phyloP scores from a whole-genome alignment of 2,888 invertebrate genomes.

The Caenorhabditis uteleia region DNA sequence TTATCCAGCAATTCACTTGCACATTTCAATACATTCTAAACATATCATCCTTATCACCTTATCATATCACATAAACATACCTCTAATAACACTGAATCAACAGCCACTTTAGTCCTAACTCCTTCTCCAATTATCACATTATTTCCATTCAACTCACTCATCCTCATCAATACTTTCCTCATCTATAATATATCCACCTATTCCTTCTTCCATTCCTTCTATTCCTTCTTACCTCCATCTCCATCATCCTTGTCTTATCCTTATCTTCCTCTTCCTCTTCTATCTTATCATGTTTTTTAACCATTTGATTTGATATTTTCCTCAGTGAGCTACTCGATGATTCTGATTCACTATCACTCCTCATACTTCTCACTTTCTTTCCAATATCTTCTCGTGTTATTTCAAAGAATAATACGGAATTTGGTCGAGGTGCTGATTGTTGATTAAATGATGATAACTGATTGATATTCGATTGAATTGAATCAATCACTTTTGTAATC shows the following conservation, averaged over 20 bases:
- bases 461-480: constrained; percentile 6
- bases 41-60: no score
- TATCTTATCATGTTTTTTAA: not conserved
- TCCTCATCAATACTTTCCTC: no score
- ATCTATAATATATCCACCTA: not conserved
- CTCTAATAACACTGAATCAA: no score
- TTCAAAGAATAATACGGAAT: constrained; percentile 25
- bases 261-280: not conserved
- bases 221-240: constrained; percentile 18
- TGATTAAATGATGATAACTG: constrained; percentile 1
- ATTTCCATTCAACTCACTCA: no score
- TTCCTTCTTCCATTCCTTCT: constrained; percentile 1
- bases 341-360: constrained; percentile 6
- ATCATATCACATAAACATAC: no score
- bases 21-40: no score
- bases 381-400: constrained; percentile 26
- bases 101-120: no score
- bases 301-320: constrained; percentile 12
- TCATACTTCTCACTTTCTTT: constrained; percentile 3
- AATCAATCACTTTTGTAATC: constrained; percentile 16
- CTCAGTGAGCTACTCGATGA: constrained; percentile 7
- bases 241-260: constrained; percentile 2
- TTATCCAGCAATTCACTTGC: not conserved
- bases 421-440: constrained; percentile 11
- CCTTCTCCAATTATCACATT: no score